Evolutionary conservation across 2,888 invertebrate genomes (phyloP).

Genomic region (Philereme transversata): DNA sequence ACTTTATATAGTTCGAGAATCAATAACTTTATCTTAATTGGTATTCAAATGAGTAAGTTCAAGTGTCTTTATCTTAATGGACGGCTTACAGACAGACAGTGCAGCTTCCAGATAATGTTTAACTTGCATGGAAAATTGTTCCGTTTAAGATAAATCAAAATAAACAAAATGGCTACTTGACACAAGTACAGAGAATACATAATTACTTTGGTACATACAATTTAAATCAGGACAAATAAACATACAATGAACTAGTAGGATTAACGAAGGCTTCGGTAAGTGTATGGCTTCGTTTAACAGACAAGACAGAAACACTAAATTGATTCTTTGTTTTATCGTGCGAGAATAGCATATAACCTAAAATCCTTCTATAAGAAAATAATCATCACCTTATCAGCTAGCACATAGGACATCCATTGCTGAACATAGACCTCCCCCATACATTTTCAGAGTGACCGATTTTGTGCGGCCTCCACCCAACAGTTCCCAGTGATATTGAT

Average conservation of each 20-base stretch:
- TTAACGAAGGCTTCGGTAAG: not conserved
- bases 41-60: conserved; percentile 19
- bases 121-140: conserved; percentile 14
- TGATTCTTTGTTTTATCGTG: not conserved
- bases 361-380: not conserved
- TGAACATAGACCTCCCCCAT: too few relatives aligned
- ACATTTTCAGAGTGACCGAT: too few relatives aligned
- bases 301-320: not conserved
- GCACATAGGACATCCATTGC: too few relatives aligned
- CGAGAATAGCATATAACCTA: not conserved
- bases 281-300: not conserved
- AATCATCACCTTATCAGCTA: not conserved
- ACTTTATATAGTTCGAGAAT: conserved; percentile 14
- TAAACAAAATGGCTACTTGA: conserved; percentile 6
- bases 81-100: conserved; percentile 9
- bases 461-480: too few relatives aligned
- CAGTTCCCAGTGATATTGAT: too few relatives aligned
- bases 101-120: conserved; percentile 18
- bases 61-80: conserved; percentile 22
- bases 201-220: too few relatives aligned
- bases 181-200: not conserved
- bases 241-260: not conserved
- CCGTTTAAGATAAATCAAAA: conserved; percentile 10
- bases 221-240: not conserved
- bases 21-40: conserved; percentile 23